A percentile compares a stretch with the other conserved stretches of the same genome.
Conservation (phyloP, 2,113 vertebrate species). For the Stomatorhinus ivindoensis region DNA sequence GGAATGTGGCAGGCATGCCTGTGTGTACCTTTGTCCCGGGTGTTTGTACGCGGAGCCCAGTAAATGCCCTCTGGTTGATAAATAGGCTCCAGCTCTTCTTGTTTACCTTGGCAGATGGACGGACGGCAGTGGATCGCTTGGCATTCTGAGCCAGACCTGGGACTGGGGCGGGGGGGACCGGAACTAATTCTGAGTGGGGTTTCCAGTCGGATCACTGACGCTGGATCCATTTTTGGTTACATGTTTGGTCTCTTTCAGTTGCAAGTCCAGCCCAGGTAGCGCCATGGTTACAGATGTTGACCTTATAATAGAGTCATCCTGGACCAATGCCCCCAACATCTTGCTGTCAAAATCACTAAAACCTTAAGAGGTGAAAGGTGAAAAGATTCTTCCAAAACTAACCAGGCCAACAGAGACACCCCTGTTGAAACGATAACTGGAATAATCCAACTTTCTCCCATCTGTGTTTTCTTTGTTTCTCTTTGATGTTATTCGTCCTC, state of each 20-base stretch:
- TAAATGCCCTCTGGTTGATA: slow-evolving; percentile 20
- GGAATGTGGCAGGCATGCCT: not conserved
- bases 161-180: no score
- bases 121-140: slow-evolving; percentile 30
- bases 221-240: not conserved
- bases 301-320: not conserved
- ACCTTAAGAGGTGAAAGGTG: not conserved
- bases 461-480: not conserved
- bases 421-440: not conserved
- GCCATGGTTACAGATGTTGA: not conserved
- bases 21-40: slow-evolving; percentile 16
- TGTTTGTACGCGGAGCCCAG: slow-evolving; percentile 39
- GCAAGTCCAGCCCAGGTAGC: not conserved
- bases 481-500: not conserved
- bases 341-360: not conserved
- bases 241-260: not conserved
- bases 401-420: not conserved
- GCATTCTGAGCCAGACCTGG: slow-evolving; percentile 7
- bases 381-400: not conserved
- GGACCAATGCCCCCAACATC: not conserved
- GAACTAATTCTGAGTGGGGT: not conserved
- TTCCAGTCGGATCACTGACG: not conserved
- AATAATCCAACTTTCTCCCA: not conserved
- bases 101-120: slow-evolving; percentile 39
- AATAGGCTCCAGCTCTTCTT: slow-evolving; percentile 15